Base-by-base conservation (phyloP, 1,140 invertebrate species). In the Acromyrmex echinatior region DNA sequence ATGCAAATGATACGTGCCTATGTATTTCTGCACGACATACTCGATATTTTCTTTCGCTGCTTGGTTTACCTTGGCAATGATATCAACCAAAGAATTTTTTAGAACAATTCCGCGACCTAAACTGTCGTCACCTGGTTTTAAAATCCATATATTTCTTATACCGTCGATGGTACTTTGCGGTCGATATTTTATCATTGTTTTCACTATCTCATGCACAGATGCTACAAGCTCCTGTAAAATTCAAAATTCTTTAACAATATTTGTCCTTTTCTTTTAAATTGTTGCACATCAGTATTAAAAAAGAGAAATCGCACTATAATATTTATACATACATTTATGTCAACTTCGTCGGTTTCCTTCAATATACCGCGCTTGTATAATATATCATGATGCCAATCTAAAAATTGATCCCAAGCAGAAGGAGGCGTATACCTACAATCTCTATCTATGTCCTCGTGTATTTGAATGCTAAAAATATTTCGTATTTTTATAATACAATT, bases 1-100 rank as follows among this genome's bases (percentile, higher is more conserved):
- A 85, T 51, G 10, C 9, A 78, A 53, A 53, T 65, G 62, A 86
- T 65, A 70, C 95, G 94, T 93, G 98, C 98, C 98, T 89, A 99
- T 99, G 95, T 99, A 99, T 95, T 99, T 99, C 94, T 99, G 98
- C 25, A 98, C 97, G 45, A 99, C 97, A 94, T 98, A 99, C 95
- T 97, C 97, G 86, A 25, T 16, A 31, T 12, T 82, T 35, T 96
- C 96, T 85, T 97, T 97, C 3, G 95, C 94, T 92, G 96, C 96
- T 86, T 96, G 94, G 28, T 96, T 94, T 86, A 96, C 92, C 95
- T 95, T 96, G 82, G 97, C 95, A 90, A 98, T 92, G 87, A 99
- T 98, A 16, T 97, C 96, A 60, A 96, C 96, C 10, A 97, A 92
- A 87, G 96, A 96, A 87, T 97, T 96, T 82, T 96, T 96, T 81